Conservation (phyloP, 2,113 vertebrate species). For the Pitta sordida region DNA sequence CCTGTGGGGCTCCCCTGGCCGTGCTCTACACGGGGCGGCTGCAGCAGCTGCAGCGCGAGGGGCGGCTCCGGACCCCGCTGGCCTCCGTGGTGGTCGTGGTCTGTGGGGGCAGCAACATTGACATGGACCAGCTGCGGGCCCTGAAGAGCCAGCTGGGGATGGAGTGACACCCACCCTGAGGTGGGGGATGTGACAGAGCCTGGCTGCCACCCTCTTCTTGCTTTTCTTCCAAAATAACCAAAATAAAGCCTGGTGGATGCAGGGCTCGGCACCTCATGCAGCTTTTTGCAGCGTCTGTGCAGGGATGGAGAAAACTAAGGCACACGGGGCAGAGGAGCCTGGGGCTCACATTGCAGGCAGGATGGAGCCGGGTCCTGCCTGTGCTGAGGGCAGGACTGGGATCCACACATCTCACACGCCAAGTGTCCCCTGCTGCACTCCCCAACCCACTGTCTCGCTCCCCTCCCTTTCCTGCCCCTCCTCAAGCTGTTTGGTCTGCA, state of each 20-base stretch:
- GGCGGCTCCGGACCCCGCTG: slow-evolving; percentile 65
- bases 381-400: neutral
- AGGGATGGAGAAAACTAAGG: slow-evolving; percentile 13
- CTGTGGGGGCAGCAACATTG: slow-evolving; percentile 86
- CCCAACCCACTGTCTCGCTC: rapidly evolving
- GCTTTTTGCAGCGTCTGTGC: rapidly evolving
- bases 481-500: neutral
- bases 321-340: rapidly evolving
- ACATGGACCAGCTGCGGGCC: slow-evolving; percentile 67
- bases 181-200: rapidly evolving
- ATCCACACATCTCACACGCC: rapidly evolving
- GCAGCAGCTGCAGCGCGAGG: slow-evolving; percentile 75
- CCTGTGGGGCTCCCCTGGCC: slow-evolving; percentile 86
- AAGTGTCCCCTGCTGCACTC: rapidly evolving
- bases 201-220: rapidly evolving
- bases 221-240: rapidly evolving
- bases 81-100: slow-evolving; percentile 81
- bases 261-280: rapidly evolving
- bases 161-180: neutral
- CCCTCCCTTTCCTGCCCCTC: neutral
- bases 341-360: neutral
- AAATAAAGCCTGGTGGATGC: neutral
- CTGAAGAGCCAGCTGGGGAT: slow-evolving; percentile 79
- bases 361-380: neutral
- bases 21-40: slow-evolving; percentile 82